Base-by-base conservation (phyloP, 1,140 invertebrate genomes). In the Drosophila pseudoananassae region DNA sequence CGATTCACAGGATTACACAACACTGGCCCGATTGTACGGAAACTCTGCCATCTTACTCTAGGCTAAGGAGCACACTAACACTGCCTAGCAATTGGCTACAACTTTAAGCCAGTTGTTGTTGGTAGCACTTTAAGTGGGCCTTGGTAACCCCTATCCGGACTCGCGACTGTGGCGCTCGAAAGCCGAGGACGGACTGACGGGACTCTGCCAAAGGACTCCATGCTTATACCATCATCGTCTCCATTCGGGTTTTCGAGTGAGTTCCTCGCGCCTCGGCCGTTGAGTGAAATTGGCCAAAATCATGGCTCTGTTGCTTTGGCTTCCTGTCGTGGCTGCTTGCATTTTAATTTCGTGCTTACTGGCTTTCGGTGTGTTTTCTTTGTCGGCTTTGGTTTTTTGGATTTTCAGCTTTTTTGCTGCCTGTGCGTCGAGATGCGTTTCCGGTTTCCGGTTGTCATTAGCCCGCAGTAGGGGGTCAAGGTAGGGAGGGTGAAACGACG, bases 101-200 rank as follows among this genome's bases (percentile, higher is more conserved):
- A 43, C 29, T 31, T 27, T 60, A 12, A 14, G 47, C 14, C 20
- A 23, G 49, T 27, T 27, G 36, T 55, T 69, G 66, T 69, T 70
- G 64, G 66, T 70, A 56, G 51, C 51, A 70, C 64, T 69, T 69
- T 12, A 31, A 58, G 17, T 33, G 55, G 50, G 33, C 25, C 46
- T 46, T 31, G 43, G 59, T 64, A 33, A 64, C 33, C 46, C 51
- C 63, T 61, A 17, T 65, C 59, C 63, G 63, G 51, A 65, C 46
- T 66, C 59, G 84, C 83, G 83, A 79, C 83, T 87, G 60, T 76
- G 72, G 72, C 57, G 61, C 57, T 76, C 78, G 79, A 88, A 87
- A 76, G 83, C 84, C 79, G 83, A 87, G 83, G 83, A 88, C 83
- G 83, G 78, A 87, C 83, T 87, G 33, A 46, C 50, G 40, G 20